Evolutionary conservation across 2,797 vertebrate species (phyloP).

Genomic region (Chrysocyon brachyurus): DNA sequence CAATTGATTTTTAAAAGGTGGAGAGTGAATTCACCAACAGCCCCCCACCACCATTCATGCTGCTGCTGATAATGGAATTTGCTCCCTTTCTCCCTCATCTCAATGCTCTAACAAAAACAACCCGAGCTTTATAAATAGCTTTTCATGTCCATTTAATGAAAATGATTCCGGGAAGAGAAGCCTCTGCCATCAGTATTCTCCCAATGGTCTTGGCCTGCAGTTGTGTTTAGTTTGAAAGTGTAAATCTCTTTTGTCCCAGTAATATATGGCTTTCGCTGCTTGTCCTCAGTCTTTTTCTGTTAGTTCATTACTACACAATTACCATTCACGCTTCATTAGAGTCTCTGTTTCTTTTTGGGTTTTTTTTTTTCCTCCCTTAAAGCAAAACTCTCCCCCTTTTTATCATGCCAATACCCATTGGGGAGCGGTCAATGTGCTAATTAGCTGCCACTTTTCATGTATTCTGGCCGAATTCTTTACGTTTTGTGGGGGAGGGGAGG

Average conservation of each 20-base stretch:
- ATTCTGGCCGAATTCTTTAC: slow-evolving; percentile 90
- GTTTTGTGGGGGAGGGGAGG: slow-evolving; percentile 76
- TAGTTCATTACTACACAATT: slow-evolving; percentile 99
- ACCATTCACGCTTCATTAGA: slow-evolving; percentile 99
- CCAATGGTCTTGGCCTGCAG: slow-evolving; percentile 93
- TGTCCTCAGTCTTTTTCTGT: slow-evolving; percentile 99
- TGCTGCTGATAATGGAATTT: slow-evolving; percentile 93
- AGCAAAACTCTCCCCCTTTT: slow-evolving; percentile 93
- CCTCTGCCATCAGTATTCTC: slow-evolving; percentile 95
- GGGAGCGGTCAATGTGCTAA: slow-evolving; percentile 96
- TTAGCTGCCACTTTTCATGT: slow-evolving; percentile 97
- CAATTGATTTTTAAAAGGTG: slow-evolving; percentile 81
- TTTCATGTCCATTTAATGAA: slow-evolving; percentile 99
- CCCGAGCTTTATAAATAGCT: slow-evolving; percentile 95
- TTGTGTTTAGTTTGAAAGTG: slow-evolving; percentile 99
- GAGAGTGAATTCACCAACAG: slow-evolving; percentile 76
- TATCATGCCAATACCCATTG: slow-evolving; percentile 95
- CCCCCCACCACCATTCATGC: slow-evolving; percentile 88
- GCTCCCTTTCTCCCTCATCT: slow-evolving; percentile 93
- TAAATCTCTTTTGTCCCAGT: slow-evolving; percentile 98
- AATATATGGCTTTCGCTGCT: slow-evolving; percentile 99
- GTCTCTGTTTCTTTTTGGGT: slow-evolving; percentile 95
- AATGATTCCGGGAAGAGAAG: slow-evolving; percentile 94
- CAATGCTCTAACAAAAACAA: slow-evolving; percentile 96
- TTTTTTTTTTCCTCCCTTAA: slow-evolving; percentile 87